These are phyloP conservation scores for Trissonchulus latispiculum DNA, from an alignment of 2,888 invertebrate genomes.

Conservation along the genomic window DNA sequence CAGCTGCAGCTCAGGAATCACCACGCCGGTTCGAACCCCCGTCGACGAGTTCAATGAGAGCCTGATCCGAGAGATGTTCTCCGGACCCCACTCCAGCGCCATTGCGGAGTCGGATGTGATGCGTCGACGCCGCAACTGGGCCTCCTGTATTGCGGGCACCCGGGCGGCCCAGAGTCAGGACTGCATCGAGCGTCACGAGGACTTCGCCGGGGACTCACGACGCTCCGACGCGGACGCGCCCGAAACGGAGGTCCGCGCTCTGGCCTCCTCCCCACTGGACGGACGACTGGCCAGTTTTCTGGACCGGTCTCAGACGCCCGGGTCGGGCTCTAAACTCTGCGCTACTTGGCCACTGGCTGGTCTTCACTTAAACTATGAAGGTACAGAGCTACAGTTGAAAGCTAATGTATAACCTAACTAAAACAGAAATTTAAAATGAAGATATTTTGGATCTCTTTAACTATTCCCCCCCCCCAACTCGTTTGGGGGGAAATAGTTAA, in stretches of 20 bases:
- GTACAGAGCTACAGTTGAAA: too few species aligned
- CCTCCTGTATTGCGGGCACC: conserved; percentile 19
- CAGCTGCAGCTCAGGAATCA: conserved; percentile 1
- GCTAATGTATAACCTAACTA: too few species aligned
- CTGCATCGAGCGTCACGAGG: conserved; percentile 8
- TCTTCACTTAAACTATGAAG: conserved; percentile 22
- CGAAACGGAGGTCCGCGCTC: neutral
- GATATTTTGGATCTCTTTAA: too few species aligned
- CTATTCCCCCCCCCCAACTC: too few species aligned
- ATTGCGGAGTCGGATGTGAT: conserved; percentile 11
- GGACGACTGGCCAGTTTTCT: neutral
- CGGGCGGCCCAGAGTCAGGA: conserved; percentile 25
- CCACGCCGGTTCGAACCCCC: conserved; percentile 22
- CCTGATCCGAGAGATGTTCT: conserved; percentile 18
- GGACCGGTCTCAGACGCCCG: neutral
- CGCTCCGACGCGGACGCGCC: neutral
- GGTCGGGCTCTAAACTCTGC: neutral
- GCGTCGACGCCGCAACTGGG: conserved; percentile 18
- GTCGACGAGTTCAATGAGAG: conserved; percentile 26
- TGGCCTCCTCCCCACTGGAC: neutral
- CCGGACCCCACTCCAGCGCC: neutral
- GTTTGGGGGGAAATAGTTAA: too few species aligned
- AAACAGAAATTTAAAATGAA: too few species aligned
- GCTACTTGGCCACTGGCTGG: conserved; percentile 29
- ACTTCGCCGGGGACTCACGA: neutral